Base-by-base conservation (phyloP, 2,888 invertebrate genomes). In the Trilocha varians region DNA sequence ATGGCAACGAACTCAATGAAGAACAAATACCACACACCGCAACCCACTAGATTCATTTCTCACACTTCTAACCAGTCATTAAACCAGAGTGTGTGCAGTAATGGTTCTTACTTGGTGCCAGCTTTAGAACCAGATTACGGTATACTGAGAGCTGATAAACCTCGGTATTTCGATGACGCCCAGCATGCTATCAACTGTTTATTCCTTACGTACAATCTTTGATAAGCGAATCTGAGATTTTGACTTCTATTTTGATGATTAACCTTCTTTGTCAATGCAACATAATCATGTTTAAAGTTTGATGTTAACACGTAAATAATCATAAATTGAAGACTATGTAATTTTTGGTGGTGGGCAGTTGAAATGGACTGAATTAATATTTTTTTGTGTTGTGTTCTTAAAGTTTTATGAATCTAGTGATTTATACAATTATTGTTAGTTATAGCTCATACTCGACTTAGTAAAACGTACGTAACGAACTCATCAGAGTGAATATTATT, bases 81-180 rank as follows among this genome's bases (percentile, higher is more conserved):
- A 17, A 65, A 67, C 38, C 49, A 55, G 32, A 70, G 61, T 34
- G 14, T 59, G 8, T 61, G 61, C 42, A 51, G 59, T 16, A 52
- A 48, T 4, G 46, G 38, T 33, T 54, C 50, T 39, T 41, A 52
- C 13, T 38, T 60, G 5, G 41, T 77, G 39, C 86, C 87, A 1
- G 62, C 78, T 0, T 42, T 80, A 3, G 80, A 86, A 43, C 83
- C 82, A 0, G 78, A 84, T 49, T 87, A 80, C 41, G 86, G 86
- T 2, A 78, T 86, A 13, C 50, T 53, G 0, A 65, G 75, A 42
- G 60, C 62, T 1, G 70, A 79, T 43, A 77, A 71, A 38, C 83
- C 78, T 0, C 65, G 72, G 16, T 84, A 84, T 45, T 87, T 87
- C 39, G 70, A 75, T 48, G 78, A 86, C 34, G 66, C 83, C 0